Evolutionary conservation across 2,888 invertebrate species (phyloP), one percentile per base, ranked within the genome.

Genomic region (Andrena chrysosceles): DNA sequence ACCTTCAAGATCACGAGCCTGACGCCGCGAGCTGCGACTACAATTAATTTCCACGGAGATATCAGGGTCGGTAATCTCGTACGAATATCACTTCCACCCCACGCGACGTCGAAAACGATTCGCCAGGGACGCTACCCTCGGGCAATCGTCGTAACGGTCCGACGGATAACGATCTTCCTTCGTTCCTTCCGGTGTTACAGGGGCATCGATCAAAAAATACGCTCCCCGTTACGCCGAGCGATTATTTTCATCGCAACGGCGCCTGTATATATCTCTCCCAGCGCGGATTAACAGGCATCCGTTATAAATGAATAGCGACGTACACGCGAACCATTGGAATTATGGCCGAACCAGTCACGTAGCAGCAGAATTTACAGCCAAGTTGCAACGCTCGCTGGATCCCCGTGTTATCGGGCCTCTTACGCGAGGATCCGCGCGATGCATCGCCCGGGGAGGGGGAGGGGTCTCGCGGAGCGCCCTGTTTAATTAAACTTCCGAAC

Each of bases 401-500:
- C 5, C 59, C 23, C 35, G 63, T 33, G 31, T 20, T 54, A 62
- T 66, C 76, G 35, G 26, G 35, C 29, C 60, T 63, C 35, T 81
- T 60, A 66, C 69, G 35, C 59, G 64, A 23, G 49, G 35, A 48
- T 8, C 56, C 35, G 48, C 77, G 52, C 67, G 63, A 73, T 68
- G 74, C 73, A 85, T 84, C 75, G 80, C 87, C 77, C 71, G 74
- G 77, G 73, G 31, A 4, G 29, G 29, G 29, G 4, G 29, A 2
- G 85, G 76, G 78, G 77, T 76, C 67, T 52, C 29, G 23, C 54
- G 48, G 86, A 84, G 80, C 85, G 83, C 82, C 85, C 79, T 64
- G 79, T 85, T 85, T 88, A 86, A 90, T 90, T 90, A 90, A 87
- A 84, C 89, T 86, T 87, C 84, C 82, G 89, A 89, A 89, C 86